Base-by-base conservation (phyloP, 2,888 invertebrate genomes). In the Teleogryllus oceanicus region DNA sequence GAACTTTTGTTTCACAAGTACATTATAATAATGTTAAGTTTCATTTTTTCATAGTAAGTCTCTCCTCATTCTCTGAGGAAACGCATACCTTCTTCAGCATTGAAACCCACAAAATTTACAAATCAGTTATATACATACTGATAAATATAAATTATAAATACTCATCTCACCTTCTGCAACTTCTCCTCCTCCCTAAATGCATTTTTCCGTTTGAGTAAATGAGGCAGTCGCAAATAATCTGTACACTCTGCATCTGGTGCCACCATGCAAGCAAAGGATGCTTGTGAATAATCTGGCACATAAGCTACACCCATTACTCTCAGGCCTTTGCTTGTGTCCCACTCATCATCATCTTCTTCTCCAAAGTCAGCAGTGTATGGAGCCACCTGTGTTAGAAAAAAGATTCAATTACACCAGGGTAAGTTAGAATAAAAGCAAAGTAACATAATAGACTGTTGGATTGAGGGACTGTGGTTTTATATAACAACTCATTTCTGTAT, bases 331-430 rank as follows among this genome's bases (percentile, higher is more conserved):
- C 91, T 90, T 0, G 94, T 92, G 83, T 96, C 96, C 95, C 96
- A 96, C 82, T 97, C 97, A 80, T 97, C 96, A 80, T 96, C 96
- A 80, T 96, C 96, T 82, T 96, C 96, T 80, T 96, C 96, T 0
- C 91, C 89, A 81, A 91, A 91, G 82, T 92, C 90, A 0, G 92
- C 90, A 82, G 89, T 91, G 85, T 95, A 97, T 0, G 98, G 97
- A 0, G 95, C 94, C n/a, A 93, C 90, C 86, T 90, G 37, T 37
- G 37, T 37, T 37, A 4, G 8, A 37, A 21, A 37, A 37, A 5
- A 5, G 37, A 37, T 37, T 37, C 37, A 37, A 37, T 37, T 37
- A 37, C 37, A 8, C 0, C 8, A 37, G 37, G 37, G 5, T 5
- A 37, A 8, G 37, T 37, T 37, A 37, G 5, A 37, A 37, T 37